These are phyloP conservation scores for Sminthurides aquaticus DNA, from an alignment of 2,888 invertebrate species.

Conservation along the genomic window DNA sequence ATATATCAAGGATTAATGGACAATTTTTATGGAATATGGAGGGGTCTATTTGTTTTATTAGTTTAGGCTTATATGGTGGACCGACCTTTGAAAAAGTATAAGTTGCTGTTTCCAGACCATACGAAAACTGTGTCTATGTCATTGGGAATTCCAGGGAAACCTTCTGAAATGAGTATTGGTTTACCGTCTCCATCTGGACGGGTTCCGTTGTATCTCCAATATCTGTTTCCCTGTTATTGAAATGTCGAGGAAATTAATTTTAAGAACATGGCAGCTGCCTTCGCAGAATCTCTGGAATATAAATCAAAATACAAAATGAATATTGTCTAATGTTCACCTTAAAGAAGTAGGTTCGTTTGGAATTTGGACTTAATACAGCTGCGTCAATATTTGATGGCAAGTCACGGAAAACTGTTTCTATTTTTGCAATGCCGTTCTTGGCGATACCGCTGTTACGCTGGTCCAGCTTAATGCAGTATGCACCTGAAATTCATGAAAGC, in stretches of 20 bases:
- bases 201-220: conserved; percentile 37
- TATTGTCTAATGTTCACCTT: conserved; percentile 5
- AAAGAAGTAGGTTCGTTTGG: conserved; percentile 14
- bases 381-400: conserved; percentile 13
- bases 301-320: neutral
- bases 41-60: neutral
- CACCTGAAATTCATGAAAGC: conserved; percentile 8
- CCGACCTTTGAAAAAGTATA: conserved; percentile 35
- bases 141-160: conserved; percentile 38
- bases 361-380: conserved; percentile 10
- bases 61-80: too few species aligned
- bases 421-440: neutral
- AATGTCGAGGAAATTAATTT: neutral
- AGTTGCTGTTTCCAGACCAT: conserved; percentile 33
- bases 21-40: neutral
- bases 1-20: neutral
- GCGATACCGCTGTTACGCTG: conserved; percentile 5
- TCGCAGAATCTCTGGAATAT: neutral
- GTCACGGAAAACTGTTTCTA: neutral
- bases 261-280: neutral
- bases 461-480: conserved; percentile 8
- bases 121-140: conserved; percentile 27
- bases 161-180: conserved; percentile 32
- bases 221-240: conserved; percentile 31
- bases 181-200: conserved; percentile 30